Evolutionary conservation across 2,113 vertebrate genomes (phyloP).

Genomic region (Antigone vipio): DNA sequence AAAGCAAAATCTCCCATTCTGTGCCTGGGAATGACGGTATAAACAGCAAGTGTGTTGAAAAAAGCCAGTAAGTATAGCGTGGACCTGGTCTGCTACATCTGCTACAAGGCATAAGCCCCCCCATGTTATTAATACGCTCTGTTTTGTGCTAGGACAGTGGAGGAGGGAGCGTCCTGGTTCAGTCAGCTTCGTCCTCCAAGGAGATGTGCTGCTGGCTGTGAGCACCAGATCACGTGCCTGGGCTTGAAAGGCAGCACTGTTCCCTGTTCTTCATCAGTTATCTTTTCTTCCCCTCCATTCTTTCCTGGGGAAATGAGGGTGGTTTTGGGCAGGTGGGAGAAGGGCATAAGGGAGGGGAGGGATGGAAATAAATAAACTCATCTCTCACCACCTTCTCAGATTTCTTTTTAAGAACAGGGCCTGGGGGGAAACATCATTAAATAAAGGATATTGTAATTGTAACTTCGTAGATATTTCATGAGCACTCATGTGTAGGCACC

Average conservation of each 20-base stretch:
- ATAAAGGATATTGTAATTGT: background rate
- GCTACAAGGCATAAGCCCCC: background rate
- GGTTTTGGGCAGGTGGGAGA: background rate
- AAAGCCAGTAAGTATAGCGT: background rate
- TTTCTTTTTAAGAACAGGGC: background rate
- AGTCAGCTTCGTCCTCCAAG: background rate
- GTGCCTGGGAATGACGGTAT: background rate
- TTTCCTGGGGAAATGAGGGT: background rate
- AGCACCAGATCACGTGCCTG: background rate
- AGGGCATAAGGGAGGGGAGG: background rate
- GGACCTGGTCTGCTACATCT: background rate
- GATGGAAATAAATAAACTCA: background rate
- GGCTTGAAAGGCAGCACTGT: background rate
- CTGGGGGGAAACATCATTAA: background rate
- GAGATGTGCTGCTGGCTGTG: background rate
- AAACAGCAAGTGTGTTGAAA: background rate
- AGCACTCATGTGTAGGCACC: background rate
- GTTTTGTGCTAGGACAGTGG: background rate
- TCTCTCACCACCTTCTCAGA: background rate
- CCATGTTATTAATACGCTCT: fast-evolving
- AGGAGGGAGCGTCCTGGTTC: background rate
- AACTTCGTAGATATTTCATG: background rate
- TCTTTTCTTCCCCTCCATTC: fast-evolving
- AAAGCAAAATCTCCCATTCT: background rate
- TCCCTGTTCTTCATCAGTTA: background rate